These are phyloP conservation scores for Drosophila jambulina DNA, from an alignment of 1,140 invertebrate species.

Conservation along the genomic window DNA sequence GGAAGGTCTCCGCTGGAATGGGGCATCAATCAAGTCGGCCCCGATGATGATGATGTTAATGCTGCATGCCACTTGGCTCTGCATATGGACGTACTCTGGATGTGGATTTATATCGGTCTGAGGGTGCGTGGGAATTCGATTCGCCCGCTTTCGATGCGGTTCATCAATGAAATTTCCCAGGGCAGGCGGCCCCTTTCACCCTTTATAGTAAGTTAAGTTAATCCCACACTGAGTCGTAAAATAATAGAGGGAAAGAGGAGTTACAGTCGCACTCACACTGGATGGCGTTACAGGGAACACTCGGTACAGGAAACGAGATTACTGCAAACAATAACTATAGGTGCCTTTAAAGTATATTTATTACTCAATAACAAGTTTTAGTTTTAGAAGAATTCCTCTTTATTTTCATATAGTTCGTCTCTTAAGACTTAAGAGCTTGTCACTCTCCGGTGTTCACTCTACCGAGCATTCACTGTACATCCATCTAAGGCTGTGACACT, in stretches of 20 bases:
- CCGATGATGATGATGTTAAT: conserved; percentile 46
- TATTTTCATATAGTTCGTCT: too few relatives aligned
- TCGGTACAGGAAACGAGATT: not conserved
- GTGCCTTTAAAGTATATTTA: too few relatives aligned
- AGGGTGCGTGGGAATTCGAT: conserved; percentile 70
- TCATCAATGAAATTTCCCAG: conserved; percentile 80
- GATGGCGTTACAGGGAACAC: not conserved
- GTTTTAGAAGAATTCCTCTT: not conserved
- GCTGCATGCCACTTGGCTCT: conserved; percentile 52
- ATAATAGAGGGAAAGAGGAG: conserved; percentile 43
- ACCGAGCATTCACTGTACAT: not conserved
- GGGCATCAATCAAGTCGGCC: conserved; percentile 32
- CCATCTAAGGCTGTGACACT: conserved; percentile 78
- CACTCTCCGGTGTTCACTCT: not conserved
- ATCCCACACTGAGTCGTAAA: conserved; percentile 68
- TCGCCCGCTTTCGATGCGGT: conserved; percentile 21
- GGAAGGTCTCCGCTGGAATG: conserved; percentile 27
- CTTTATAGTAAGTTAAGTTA: conserved; percentile 33
- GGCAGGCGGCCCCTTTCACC: conserved; percentile 30
- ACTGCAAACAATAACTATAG: too few relatives aligned
- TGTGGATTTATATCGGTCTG: conserved; percentile 23
- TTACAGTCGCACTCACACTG: conserved; percentile 1
- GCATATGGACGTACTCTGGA: conserved; percentile 29
- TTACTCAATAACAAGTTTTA: not conserved
- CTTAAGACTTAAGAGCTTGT: too few relatives aligned